Evolutionary conservation across 2,797 vertebrate genomes (phyloP).

Genomic region (Xyrichtys novacula): DNA sequence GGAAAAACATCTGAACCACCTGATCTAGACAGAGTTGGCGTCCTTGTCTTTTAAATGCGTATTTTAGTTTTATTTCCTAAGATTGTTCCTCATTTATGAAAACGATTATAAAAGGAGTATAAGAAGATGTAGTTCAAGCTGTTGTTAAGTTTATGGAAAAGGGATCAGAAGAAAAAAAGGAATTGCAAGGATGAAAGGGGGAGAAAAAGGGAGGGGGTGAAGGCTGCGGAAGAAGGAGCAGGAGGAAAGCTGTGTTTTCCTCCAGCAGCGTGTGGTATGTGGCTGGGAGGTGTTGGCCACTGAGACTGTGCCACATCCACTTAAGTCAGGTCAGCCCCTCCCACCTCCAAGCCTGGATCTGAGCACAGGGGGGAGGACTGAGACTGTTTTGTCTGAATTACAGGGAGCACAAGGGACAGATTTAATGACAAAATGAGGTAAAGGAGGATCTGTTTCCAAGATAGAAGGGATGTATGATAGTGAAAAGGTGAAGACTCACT

Average conservation of each 20-base stretch:
- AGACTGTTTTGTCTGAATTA: constrained; percentile 35
- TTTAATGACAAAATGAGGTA: constrained; percentile 26
- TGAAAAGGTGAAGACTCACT: neutral
- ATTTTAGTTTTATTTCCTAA: neutral
- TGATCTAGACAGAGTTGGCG: neutral
- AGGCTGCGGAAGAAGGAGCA: constrained; percentile 3
- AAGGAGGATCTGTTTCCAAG: neutral
- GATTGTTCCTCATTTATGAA: neutral
- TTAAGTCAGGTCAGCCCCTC: constrained; percentile 62
- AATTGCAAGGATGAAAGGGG: constrained; percentile 26
- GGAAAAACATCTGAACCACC: neutral
- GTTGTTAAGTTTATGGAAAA: constrained; percentile 7
- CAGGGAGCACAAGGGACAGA: constrained; percentile 39
- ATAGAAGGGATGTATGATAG: constrained; percentile 1
- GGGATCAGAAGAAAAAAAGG: neutral
- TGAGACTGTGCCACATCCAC: constrained; percentile 60
- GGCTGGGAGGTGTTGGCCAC: constrained; percentile 74
- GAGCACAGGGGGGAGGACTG: constrained; percentile 1
- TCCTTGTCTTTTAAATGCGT: neutral
- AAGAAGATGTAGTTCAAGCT: constrained; percentile 5
- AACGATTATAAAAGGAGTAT: neutral
- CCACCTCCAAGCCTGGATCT: constrained; percentile 30
- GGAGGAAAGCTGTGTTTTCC: constrained; percentile 39
- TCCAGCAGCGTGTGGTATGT: constrained; percentile 79
- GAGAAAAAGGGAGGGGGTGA: constrained; percentile 20